Conservation (phyloP, 2,888 invertebrate species). For the Spilosoma lubricipeda region DNA sequence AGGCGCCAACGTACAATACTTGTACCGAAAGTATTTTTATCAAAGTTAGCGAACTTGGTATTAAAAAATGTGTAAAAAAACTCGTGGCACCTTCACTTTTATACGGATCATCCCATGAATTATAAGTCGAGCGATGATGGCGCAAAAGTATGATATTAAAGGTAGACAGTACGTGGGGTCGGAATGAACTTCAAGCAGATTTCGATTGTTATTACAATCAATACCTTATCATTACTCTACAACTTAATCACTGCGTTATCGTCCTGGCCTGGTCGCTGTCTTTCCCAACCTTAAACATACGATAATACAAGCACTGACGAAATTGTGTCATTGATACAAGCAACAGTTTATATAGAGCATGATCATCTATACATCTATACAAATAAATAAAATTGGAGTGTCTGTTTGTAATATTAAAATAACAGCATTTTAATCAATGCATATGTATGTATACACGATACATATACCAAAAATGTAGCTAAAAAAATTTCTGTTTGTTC, state of each 20-base stretch:
- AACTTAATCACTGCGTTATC: not conserved
- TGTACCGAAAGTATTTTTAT: conserved; percentile 10
- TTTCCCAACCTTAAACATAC: not conserved
- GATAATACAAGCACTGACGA: not conserved
- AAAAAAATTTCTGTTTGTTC: too few relatives aligned
- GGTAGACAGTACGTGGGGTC: not conserved
- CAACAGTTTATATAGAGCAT: not conserved
- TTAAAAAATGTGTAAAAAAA: conserved; percentile 17
- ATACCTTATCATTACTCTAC: not conserved
- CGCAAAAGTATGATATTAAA: conserved; percentile 30
- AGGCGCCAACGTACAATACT: conserved; percentile 10
- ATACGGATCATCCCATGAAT: conserved; percentile 22
- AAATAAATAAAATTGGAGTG: too few relatives aligned
- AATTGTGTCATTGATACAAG: too few relatives aligned
- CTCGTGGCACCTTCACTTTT: conserved; percentile 14
- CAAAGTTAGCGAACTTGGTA: conserved; percentile 17
- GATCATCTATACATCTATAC: too few relatives aligned
- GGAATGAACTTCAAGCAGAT: not conserved
- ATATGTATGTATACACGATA: too few relatives aligned
- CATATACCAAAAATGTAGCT: too few relatives aligned
- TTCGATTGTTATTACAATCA: not conserved
- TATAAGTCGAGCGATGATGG: conserved; percentile 29
- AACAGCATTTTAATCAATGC: too few relatives aligned
- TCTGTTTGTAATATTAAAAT: too few relatives aligned
- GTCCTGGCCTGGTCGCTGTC: not conserved